Evolutionary conservation across 2,888 invertebrate genomes (phyloP).

Genomic region (Luffia ferchaultella): DNA sequence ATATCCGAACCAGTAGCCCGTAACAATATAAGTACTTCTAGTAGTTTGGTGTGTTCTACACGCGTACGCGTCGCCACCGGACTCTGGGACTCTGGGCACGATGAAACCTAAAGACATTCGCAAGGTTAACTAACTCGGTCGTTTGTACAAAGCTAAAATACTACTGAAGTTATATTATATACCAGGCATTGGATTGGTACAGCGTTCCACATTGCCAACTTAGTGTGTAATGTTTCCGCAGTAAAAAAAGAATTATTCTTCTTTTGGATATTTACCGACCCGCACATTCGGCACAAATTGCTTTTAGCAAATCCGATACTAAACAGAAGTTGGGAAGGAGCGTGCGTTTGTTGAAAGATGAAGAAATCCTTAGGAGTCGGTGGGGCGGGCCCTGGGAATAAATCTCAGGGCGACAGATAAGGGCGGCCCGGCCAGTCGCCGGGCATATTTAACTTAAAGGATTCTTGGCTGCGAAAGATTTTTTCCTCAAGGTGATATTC

Average conservation of each 20-base stretch:
- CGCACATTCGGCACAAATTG: conserved; percentile 2
- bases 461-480: background rate
- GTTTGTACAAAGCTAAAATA: too few species aligned
- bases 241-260: background rate
- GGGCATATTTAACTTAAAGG: background rate
- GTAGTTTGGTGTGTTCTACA: too few species aligned
- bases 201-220: background rate
- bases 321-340: background rate
- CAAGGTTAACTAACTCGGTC: too few species aligned
- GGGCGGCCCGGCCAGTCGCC: background rate
- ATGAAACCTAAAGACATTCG: too few species aligned
- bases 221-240: background rate
- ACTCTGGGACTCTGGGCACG: too few species aligned
- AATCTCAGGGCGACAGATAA: background rate
- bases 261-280: background rate
- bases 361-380: background rate
- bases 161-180: too few species aligned
- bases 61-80: too few species aligned
- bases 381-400: background rate
- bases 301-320: conserved; percentile 6
- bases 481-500: background rate
- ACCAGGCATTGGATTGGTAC: too few species aligned
- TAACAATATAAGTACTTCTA: too few species aligned
- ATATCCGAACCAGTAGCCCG: too few species aligned
- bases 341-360: background rate